phyloP scores from a whole-genome alignment of 2,888 invertebrate genomes.

The Lithophane ornitopus region DNA sequence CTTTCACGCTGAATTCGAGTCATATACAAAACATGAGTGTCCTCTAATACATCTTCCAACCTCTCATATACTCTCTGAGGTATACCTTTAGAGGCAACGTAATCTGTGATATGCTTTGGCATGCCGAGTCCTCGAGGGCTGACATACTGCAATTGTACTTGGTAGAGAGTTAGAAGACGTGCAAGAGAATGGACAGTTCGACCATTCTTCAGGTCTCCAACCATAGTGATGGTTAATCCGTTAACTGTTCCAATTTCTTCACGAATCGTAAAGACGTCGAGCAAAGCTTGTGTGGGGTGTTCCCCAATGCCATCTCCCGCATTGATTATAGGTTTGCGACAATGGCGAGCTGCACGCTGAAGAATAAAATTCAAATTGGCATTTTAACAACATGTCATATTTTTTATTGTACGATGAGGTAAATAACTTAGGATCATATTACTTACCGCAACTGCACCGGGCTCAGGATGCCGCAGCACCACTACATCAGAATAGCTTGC shows the following conservation, averaged over 20 bases:
- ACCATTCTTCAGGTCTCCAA: constrained; percentile 99
- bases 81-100: constrained; percentile 94
- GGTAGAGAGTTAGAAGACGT: constrained; percentile 97
- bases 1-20: constrained; percentile 99
- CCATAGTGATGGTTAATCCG: constrained; percentile 98
- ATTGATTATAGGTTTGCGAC: constrained; percentile 98
- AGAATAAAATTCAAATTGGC: constrained; percentile 57
- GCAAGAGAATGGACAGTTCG: constrained; percentile 99
- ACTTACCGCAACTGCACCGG: constrained; percentile 96
- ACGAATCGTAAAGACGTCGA: constrained; percentile 99
- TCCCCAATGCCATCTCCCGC: constrained; percentile 99
- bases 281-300: constrained; percentile 99
- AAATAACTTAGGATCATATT: neutral
- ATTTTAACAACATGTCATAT: neutral
- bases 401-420: neutral
- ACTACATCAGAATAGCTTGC: constrained; percentile 98
- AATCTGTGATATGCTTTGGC: constrained; percentile 96
- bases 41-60: constrained; percentile 96
- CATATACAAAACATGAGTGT: constrained; percentile 99
- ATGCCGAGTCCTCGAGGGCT: constrained; percentile 96
- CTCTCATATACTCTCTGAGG: constrained; percentile 93
- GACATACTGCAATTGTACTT: constrained; percentile 97
- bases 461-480: constrained; percentile 98
- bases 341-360: constrained; percentile 95
- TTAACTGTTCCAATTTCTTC: constrained; percentile 99